Evolutionary conservation across 2,113 vertebrate genomes (phyloP), one percentile per base, ranked within the genome.

Genomic region (Eptatretus burgeri): DNA sequence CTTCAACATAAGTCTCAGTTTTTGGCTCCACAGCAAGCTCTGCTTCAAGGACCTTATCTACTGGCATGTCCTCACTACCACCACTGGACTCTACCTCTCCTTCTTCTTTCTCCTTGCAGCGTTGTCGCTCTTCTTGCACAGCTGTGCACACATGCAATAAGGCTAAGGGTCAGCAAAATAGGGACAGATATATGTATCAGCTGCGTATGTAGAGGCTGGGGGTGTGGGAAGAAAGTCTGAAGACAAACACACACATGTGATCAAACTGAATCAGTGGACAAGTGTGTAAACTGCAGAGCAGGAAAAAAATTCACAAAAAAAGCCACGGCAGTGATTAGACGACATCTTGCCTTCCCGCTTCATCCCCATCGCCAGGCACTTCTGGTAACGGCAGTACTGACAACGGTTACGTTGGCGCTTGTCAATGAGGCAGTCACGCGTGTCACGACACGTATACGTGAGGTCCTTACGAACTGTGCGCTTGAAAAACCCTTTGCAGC

Each of bases 341-440:
- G 27, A 19, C 65, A 51, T 66, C 79, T 78, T 79, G 95, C 89
- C 91, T 88, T 98, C 91, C 74, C 86, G 77, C 77, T 98, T 94
- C 91, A 98, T 98, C 71, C 91, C 91, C 86, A 93, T 95, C 52
- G 91, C 91, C 52, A 98, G 79, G 77, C 91, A 94, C 79, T 98
- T 98, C 82, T 98, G 91, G 71, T 98, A 95, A 72, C 91, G 91
- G 75, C 91, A 98, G 76, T 95, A 98, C 75, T 98, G 91, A 72
- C 91, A 98, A 52, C 91, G 87, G 77, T 94, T 98, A 68, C 91
- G 80, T 78, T 98, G 91, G 27, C 91, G 83, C 72, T 98, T 98
- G 73, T 98, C 91, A 2, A 98, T 94, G 51, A 91, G 70, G 64
- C 89, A 98, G 80, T 98, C 82, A 75, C 95, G 94, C 76, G 78